phyloP scores from a whole-genome alignment of 2,797 vertebrate species.

The Mormyrops attenuatus region DNA sequence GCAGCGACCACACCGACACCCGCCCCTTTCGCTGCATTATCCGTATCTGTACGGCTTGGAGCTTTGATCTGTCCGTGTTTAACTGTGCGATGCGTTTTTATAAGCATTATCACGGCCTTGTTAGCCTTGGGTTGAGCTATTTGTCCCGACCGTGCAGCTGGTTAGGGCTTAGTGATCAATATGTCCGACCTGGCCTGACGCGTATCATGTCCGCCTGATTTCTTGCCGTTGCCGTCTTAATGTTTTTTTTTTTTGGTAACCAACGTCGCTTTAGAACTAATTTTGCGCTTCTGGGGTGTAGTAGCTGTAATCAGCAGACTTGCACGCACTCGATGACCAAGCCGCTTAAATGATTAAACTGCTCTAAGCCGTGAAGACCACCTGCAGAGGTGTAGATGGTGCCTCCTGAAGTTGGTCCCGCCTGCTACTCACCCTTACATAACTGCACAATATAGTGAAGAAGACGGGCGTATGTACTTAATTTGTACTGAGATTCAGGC shows the following conservation, averaged over 20 bases:
- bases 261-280: neutral
- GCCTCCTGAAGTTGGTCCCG: neutral
- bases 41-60: neutral
- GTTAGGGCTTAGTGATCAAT: neutral
- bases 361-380: neutral
- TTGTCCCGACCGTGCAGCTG: neutral
- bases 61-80: neutral
- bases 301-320: neutral
- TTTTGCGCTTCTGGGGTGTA: neutral
- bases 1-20: neutral
- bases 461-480: neutral
- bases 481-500: neutral
- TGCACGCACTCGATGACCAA: neutral
- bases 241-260: neutral
- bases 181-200: neutral
- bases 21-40: neutral
- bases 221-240: neutral
- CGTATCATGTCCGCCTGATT: neutral
- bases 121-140: neutral
- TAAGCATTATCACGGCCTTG: neutral
- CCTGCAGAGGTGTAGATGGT: neutral
- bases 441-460: neutral
- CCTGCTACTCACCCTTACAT: neutral
- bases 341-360: neutral
- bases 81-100: neutral